Evolutionary conservation across 2,797 vertebrate species (phyloP).

Genomic region (Gymnopithys bicolor): DNA sequence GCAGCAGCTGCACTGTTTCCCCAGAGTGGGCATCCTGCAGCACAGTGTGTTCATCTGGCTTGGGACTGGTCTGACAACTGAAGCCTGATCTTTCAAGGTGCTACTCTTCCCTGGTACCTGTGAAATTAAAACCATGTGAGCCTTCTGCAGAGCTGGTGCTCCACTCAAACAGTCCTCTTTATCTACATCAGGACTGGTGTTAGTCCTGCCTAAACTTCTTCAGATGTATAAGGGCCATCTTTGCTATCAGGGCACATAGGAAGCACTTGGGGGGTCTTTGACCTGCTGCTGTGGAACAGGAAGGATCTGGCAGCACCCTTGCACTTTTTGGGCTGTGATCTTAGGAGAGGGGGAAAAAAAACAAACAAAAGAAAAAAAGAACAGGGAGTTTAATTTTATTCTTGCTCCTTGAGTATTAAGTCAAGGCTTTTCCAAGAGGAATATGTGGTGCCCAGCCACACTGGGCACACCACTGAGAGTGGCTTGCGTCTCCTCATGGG

Average conservation of each 20-base stretch:
- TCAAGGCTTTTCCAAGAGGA: neutral
- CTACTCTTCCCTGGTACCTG: neutral
- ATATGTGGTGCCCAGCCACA: neutral
- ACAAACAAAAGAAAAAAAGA: neutral
- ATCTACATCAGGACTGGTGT: neutral
- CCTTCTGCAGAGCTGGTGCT: neutral
- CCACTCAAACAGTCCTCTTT: rapidly evolving
- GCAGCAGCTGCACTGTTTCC: neutral
- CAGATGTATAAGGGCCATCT: rapidly evolving
- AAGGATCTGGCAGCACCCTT: neutral
- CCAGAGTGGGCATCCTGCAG: neutral
- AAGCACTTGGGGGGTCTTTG: neutral
- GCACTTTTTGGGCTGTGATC: neutral
- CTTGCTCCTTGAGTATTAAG: neutral
- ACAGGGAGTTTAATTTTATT: neutral
- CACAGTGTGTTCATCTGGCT: rapidly evolving
- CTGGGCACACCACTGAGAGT: neutral
- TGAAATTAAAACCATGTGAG: neutral
- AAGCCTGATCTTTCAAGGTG: neutral
- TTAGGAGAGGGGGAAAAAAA: neutral
- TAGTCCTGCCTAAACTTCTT: neutral
- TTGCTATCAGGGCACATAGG: neutral
- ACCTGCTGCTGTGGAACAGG: rapidly evolving
- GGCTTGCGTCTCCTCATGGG: neutral
- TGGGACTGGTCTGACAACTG: neutral